A percentile compares a stretch with the other conserved stretches of the same genome.
Evolutionary conservation across 2,888 invertebrate genomes (phyloP).

Genomic region (Limenitis camilla): DNA sequence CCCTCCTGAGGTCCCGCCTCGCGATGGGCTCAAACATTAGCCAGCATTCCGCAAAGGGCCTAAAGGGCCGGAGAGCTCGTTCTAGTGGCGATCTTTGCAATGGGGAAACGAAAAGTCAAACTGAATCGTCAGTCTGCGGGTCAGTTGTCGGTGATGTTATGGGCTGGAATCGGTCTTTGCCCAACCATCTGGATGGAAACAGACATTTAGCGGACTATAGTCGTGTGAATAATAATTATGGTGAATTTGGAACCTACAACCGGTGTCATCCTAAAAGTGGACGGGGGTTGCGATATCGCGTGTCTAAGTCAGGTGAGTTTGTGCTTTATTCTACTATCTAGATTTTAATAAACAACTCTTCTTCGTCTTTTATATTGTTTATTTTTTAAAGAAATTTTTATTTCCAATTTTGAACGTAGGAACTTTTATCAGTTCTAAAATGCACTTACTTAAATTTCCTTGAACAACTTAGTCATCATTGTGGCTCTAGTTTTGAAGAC

Average conservation of each 20-base stretch:
- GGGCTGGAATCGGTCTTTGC: slow-evolving; percentile 76
- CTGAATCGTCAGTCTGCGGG: slow-evolving; percentile 68
- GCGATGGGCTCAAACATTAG: slow-evolving; percentile 87
- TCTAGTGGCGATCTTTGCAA: slow-evolving; percentile 85
- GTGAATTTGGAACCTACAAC: slow-evolving; percentile 62
- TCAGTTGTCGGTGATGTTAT: slow-evolving; percentile 69
- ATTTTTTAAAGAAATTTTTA: too few relatives aligned
- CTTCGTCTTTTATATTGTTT: too few relatives aligned
- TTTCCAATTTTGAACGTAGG: too few relatives aligned
- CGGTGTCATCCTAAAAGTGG: slow-evolving; percentile 63
- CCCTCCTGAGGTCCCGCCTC: slow-evolving; percentile 67
- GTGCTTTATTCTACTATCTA: too few relatives aligned
- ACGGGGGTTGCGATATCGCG: slow-evolving; percentile 61
- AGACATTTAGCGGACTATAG: slow-evolving; percentile 73
- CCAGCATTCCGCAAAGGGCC: slow-evolving; percentile 82
- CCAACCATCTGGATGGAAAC: slow-evolving; percentile 80
- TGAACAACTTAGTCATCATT: background rate
- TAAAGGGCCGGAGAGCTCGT: slow-evolving; percentile 81
- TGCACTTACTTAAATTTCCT: background rate
- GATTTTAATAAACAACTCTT: too few relatives aligned
- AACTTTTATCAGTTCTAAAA: background rate
- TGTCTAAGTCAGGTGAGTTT: too few relatives aligned
- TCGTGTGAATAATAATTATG: slow-evolving; percentile 74
- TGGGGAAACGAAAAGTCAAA: slow-evolving; percentile 68
- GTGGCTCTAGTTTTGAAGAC: background rate